A percentile compares a stretch with the other conserved stretches of the same genome.
These are phyloP conservation scores for Leucopsar rothschildi DNA, from an alignment of 2,113 vertebrate genomes.

Conservation along the genomic window DNA sequence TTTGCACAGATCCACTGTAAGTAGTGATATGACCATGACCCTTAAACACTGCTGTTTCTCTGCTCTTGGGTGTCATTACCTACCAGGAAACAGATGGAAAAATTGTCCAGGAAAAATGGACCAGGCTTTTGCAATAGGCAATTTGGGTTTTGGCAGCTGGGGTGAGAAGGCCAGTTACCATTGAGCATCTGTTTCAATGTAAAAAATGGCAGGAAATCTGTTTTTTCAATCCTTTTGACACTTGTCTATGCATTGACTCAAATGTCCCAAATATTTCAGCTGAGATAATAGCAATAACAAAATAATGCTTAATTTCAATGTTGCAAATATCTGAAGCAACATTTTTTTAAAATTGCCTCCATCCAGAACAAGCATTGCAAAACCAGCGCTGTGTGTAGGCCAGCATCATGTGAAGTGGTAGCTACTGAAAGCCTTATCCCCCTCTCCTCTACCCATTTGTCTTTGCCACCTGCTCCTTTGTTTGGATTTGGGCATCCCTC, in stretches of 20 bases:
- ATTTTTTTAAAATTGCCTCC: background rate
- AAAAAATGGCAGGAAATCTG: conserved; percentile 38
- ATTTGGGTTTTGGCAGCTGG: background rate
- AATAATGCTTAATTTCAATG: background rate
- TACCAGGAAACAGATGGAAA: conserved; percentile 41
- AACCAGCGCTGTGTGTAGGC: background rate
- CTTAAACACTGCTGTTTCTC: background rate
- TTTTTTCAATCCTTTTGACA: background rate
- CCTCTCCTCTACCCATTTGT: background rate
- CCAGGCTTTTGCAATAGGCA: background rate
- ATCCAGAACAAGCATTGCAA: background rate
- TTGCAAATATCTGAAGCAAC: background rate
- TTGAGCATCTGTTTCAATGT: background rate
- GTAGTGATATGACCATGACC: background rate
- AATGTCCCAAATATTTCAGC: background rate
- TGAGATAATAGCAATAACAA: background rate
- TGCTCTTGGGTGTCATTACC: background rate
- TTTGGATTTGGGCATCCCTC: background rate
- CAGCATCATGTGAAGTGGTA: background rate
- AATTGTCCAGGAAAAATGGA: background rate
- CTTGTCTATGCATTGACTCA: background rate
- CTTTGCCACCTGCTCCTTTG: background rate
- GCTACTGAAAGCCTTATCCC: background rate
- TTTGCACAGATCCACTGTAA: rapidly evolving
- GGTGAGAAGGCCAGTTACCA: background rate